A percentile compares a stretch with the other conserved stretches of the same genome.
These are phyloP conservation scores for Anguilla japonica DNA, from an alignment of 2,113 vertebrate species.

Conservation along the genomic window DNA sequence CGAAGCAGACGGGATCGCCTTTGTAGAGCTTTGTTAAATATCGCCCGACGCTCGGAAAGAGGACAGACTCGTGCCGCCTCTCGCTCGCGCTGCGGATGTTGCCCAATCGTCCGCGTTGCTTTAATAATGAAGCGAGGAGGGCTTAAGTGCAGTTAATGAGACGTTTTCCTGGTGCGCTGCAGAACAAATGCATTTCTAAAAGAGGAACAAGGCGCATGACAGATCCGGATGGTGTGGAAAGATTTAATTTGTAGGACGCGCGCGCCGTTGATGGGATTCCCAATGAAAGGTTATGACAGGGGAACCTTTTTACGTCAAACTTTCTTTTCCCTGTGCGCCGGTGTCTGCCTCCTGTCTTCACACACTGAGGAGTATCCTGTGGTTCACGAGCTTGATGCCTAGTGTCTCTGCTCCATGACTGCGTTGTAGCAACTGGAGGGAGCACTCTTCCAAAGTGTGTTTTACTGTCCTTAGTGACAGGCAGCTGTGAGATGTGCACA, in stretches of 20 bases:
- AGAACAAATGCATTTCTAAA: conserved; percentile 37
- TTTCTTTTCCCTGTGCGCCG: not conserved
- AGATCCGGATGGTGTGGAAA: not conserved
- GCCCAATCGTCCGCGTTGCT: not conserved
- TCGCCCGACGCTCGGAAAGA: not conserved
- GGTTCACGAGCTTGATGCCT: not conserved
- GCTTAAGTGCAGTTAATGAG: conserved; percentile 35
- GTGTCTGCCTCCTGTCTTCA: not conserved
- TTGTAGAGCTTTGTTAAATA: conserved; percentile 1
- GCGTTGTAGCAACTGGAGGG: too few species aligned
- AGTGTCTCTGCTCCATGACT: not conserved
- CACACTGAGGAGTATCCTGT: not conserved
- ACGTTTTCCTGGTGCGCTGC: conserved; percentile 23
- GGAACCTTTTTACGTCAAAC: not conserved
- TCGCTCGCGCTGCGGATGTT: conserved; percentile 5
- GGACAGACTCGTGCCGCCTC: not conserved
- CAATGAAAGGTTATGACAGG: not conserved
- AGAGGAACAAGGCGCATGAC: conserved; percentile 7
- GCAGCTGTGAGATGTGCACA: not conserved
- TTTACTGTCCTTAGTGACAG: not conserved
- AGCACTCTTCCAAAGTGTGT: not conserved
- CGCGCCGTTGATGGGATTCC: conserved; percentile 1
- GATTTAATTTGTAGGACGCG: conserved; percentile 11
- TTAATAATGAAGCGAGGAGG: conserved; percentile 22
- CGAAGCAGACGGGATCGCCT: not conserved